Evolutionary conservation across 2,797 vertebrate species (phyloP), one percentile per base, ranked within the genome.

Genomic region (Peromyscus nudipes): DNA sequence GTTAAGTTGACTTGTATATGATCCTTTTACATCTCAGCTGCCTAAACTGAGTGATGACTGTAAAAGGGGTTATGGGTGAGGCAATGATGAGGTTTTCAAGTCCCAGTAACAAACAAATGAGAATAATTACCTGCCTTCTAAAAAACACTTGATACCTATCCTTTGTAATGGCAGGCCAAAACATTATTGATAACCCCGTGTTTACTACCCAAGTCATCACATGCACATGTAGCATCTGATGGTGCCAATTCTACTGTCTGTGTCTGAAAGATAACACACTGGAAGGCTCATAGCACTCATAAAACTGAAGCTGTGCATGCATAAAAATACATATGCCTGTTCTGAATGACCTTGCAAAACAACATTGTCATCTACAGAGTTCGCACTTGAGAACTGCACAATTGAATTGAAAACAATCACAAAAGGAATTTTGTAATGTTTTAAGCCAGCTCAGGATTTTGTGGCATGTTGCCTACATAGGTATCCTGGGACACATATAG

Each of bases 221-320:
- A 73, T 4, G 21, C 34, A 57, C 49, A 57, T 21, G n/a, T 12
- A 55, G 52, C n/a, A 29, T 73, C 67, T 57, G n/a, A 73, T 88
- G 67, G n/a, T 40, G 67, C 49, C 49, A 73, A 88, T 88, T 88
- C 67, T 40, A 7, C 67, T 88, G 49, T 40, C 85, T 88, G 67
- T 88, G 85, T 29, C 69, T 88, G 27, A 71, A 96, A 57, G 67
- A 79, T 76, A 95, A 96, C 65, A 80, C 91, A 43, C 85, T 40
- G 67, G 14, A 87, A 87, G 29, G 49, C 85, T 88, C 85, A 88
- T 0, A 40, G 49, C 25, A 73, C n/a, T 14, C 52, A 31, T 57
- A 73, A 88, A 88, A 73, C n/a, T 6, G 3, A 88, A 40, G 40
- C 67, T 21, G n/a, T 57, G 23, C 25, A 31, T 57, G n/a, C 27